Conservation (phyloP, 2,888 invertebrate genomes). For the Acanthopleura granulata region DNA sequence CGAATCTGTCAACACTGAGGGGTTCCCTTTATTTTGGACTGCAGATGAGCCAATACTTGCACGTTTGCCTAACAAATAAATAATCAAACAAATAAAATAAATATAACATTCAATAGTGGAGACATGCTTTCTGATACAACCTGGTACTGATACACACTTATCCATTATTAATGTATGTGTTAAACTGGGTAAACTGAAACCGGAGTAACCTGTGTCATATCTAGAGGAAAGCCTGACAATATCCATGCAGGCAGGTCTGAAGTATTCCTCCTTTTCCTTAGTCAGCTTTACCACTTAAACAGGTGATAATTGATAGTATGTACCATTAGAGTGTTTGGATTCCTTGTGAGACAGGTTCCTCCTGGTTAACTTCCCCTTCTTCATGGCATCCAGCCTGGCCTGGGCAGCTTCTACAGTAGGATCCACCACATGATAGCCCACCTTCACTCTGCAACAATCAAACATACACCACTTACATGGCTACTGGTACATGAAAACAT, state of each 20-base stretch:
- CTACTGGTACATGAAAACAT: neutral
- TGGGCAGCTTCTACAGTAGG: conserved; percentile 62
- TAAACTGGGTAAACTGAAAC: no score
- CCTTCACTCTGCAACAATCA: conserved; percentile 49
- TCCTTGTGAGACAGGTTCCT: neutral
- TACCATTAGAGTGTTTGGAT: neutral
- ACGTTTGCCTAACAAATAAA: conserved; percentile 1
- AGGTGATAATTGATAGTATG: neutral
- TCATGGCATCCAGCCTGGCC: conserved; percentile 63
- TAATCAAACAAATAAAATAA: neutral
- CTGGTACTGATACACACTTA: no score
- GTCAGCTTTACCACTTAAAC: neutral
- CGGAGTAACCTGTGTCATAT: no score
- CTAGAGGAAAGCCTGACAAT: no score
- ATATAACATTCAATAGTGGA: no score
- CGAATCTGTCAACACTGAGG: neutral
- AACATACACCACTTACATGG: neutral
- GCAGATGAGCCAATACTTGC: no score
- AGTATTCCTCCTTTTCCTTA: neutral
- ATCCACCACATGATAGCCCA: conserved; percentile 60
- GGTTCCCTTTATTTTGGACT: no score
- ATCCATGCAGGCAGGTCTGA: no score
- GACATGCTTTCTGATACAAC: no score
- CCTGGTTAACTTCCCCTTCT: conserved; percentile 43
- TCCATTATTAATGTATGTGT: no score